Base-by-base conservation (phyloP, 2,888 invertebrate genomes). In the Apamea epomidion region DNA sequence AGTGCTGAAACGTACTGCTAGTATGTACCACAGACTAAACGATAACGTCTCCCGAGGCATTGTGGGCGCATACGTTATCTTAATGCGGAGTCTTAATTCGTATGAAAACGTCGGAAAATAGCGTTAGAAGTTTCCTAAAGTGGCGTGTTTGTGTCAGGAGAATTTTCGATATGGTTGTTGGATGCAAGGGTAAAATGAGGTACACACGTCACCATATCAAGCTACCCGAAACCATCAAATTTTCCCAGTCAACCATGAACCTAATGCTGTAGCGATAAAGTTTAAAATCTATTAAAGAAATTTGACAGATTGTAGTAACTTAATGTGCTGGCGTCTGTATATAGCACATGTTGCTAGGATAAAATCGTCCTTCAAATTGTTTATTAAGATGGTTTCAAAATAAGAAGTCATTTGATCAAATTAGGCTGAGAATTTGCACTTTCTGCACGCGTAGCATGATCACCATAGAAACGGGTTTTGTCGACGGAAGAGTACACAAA, bases 51-150 rank as follows among this genome's bases (percentile, higher is more conserved):
- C 73, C 54, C 85, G 75, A 74, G 81, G 85, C 85, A 81, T 87
- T 87, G 85, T 86, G 85, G 75, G 70, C 77, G 81, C 81, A 86
- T 81, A 86, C 75, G 88, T 86, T 87, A 87, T 87, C 88, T 86
- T 81, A 87, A 84, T 81, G 85, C 72, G 32, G 32, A 51, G 85
- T 87, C 85, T 86, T 86, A 86, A 86, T 87, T 87, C 75, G 81
- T 87, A 78, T 74, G 85, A 76, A 81, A 86, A 87, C 73, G 85
- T 78, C 70, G 85, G 75, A 45, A 76, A 86, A 87, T 68, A 67
- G 58, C 67, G 77, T 70, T 70, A 78, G 81, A 87, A 87, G 81
- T 86, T 84, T 76, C 85, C 76, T 48, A 70, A 78, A 87, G 65
- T 62, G 16, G 54, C 29, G 16, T 78, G 73, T 87, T 84, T 87